Percentiles rank a stretch among this genome's conserved stretches.
Conservation (phyloP, 2,113 vertebrate species). For the Alces alces region DNA sequence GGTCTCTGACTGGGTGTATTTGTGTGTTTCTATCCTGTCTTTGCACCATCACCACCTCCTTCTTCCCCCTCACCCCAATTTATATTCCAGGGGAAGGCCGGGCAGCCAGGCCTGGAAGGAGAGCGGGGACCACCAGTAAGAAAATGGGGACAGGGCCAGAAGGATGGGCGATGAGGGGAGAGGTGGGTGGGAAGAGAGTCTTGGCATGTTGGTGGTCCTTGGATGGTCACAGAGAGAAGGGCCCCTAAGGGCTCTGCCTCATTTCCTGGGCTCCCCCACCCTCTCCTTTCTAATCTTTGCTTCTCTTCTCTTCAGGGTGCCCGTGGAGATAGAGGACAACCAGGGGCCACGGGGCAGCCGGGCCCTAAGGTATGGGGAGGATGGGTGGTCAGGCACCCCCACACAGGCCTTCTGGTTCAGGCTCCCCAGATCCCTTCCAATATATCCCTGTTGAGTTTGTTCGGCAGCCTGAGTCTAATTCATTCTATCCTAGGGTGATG, state of each 20-base stretch:
- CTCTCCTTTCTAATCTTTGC: background rate
- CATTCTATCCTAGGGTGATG: conserved; percentile 82
- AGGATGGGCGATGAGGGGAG: background rate
- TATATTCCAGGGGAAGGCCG: conserved; percentile 85
- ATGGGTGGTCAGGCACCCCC: rapidly evolving
- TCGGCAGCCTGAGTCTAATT: background rate
- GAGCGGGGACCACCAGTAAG: conserved; percentile 90
- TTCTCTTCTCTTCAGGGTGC: conserved; percentile 73
- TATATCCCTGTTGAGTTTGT: background rate
- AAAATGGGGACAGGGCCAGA: background rate
- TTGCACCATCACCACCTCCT: background rate
- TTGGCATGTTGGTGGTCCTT: background rate
- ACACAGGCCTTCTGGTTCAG: background rate
- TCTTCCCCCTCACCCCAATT: background rate
- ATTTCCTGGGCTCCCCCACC: no score
- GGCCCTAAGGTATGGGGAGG: conserved; percentile 85
- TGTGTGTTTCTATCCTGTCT: background rate
- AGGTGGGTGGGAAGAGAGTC: background rate
- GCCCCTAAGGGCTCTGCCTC: rapidly evolving
- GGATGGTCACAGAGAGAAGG: background rate
- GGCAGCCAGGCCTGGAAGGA: conserved; percentile 85
- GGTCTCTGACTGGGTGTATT: background rate
- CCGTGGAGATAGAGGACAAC: conserved; percentile 86
- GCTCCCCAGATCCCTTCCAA: rapidly evolving
- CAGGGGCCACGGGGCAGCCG: conserved; percentile 87